A percentile compares a stretch with the other conserved stretches of the same genome.
Evolutionary conservation across 1,140 invertebrate genomes (phyloP).

Genomic region (Diuraphis noxia): DNA sequence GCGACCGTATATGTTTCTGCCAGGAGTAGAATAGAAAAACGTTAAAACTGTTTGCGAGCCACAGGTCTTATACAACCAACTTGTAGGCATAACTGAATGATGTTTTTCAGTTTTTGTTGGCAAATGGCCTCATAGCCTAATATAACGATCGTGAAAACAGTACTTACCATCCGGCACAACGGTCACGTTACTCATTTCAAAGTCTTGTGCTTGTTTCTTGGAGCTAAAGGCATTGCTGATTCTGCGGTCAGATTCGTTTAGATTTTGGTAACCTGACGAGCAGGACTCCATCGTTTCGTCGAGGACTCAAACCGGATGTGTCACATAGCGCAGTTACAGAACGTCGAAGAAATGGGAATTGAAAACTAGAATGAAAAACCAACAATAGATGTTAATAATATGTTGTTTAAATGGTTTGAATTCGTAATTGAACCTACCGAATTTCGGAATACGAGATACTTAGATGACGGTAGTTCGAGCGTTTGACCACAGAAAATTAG

Average conservation of each 20-base stretch:
- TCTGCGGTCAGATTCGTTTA: not conserved
- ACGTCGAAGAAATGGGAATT: not conserved
- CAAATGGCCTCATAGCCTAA: not conserved
- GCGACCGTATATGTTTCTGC: slow-evolving; percentile 91
- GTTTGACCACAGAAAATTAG: not conserved
- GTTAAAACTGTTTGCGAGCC: not conserved
- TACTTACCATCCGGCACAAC: slow-evolving; percentile 77
- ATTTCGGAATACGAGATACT: not conserved
- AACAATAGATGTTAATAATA: not conserved
- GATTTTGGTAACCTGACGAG: slow-evolving; percentile 4
- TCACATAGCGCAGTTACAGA: not conserved
- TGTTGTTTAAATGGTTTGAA: not conserved
- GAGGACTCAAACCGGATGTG: not conserved
- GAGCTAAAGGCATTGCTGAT: not conserved
- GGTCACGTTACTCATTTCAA: slow-evolving; percentile 79
- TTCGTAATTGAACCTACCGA: not conserved
- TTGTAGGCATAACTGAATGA: too few species aligned
- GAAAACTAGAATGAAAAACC: not conserved
- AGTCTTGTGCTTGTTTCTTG: slow-evolving; percentile 63
- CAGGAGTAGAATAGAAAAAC: not conserved
- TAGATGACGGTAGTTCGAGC: too few species aligned
- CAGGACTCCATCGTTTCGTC: not conserved
- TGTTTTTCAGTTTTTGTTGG: not conserved
- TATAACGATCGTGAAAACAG: not conserved
- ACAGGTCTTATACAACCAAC: not conserved